Evolutionary conservation across 2,113 vertebrate genomes (phyloP).

Genomic region (Thalassoma bifasciatum): DNA sequence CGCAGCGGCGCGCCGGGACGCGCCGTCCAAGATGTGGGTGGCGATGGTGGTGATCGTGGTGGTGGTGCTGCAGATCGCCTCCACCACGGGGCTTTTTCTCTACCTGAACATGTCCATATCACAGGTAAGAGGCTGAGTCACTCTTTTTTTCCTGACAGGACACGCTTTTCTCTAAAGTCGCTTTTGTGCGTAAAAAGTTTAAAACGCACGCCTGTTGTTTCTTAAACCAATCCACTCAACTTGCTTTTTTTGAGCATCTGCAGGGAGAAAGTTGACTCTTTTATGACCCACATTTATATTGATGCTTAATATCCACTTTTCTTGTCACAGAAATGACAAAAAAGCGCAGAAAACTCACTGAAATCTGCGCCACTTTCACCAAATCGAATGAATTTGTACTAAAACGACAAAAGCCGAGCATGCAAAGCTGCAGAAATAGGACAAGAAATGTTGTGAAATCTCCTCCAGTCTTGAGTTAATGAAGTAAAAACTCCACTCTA

Average conservation of each 20-base stretch:
- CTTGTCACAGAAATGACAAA: background rate
- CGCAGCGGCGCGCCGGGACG: conserved; percentile 67
- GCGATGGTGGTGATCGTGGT: conserved; percentile 86
- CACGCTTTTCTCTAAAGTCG: too few relatives aligned
- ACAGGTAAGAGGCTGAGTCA: conserved; percentile 73
- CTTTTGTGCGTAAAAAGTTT: too few relatives aligned
- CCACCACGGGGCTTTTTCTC: conserved; percentile 85
- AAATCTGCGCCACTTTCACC: too few relatives aligned
- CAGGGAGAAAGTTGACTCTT: too few relatives aligned
- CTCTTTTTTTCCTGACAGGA: too few relatives aligned
- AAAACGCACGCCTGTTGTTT: too few relatives aligned
- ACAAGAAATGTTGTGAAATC: background rate
- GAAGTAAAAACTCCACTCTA: background rate
- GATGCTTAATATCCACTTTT: background rate
- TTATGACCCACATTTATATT: background rate
- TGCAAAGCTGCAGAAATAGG: background rate
- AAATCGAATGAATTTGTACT: rapidly evolving
- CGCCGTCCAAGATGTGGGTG: conserved; percentile 83
- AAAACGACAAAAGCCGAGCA: background rate
- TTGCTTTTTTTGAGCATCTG: too few relatives aligned
- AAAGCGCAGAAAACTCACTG: background rate
- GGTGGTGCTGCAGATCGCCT: conserved; percentile 85
- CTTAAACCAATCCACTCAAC: too few relatives aligned
- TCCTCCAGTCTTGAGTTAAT: background rate
- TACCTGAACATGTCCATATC: conserved; percentile 87